A percentile compares a stretch with the other conserved stretches of the same genome.
Evolutionary conservation across 2,797 vertebrate genomes (phyloP).

Genomic region (Orientallactaga sibirica): DNA sequence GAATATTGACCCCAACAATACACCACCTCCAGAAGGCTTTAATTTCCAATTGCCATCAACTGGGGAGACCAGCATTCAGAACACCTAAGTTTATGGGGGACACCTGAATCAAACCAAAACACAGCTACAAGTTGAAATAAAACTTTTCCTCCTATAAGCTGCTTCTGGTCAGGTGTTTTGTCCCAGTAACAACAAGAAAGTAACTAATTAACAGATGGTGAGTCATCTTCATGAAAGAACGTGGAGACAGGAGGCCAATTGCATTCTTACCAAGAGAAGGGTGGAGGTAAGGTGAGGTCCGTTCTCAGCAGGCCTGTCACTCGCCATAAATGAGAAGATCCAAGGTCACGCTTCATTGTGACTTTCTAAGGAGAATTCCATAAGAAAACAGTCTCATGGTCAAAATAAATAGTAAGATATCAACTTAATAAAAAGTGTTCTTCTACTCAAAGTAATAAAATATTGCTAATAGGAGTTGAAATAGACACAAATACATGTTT

Average conservation of each 20-base stretch:
- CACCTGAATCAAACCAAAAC: too few relatives aligned
- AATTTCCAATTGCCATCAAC: too few relatives aligned
- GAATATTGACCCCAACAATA: too few relatives aligned
- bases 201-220: not conserved
- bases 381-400: not conserved
- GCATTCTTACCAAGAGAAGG: not conserved
- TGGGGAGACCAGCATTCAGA: too few relatives aligned
- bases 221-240: not conserved
- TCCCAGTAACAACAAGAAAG: too few relatives aligned
- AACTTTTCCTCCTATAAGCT: too few relatives aligned
- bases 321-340: not conserved
- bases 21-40: too few relatives aligned
- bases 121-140: too few relatives aligned
- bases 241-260: not conserved
- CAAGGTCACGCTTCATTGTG: not conserved
- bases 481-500: not conserved
- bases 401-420: not conserved
- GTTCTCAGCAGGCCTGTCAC: not conserved
- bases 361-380: not conserved
- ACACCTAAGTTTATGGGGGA: too few relatives aligned
- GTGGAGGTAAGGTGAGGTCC: not conserved
- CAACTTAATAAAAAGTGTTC: not conserved
- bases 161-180: too few relatives aligned
- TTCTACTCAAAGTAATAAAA: not conserved
- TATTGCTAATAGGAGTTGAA: not conserved